Percentiles rank a stretch among this genome's conserved stretches.
These are phyloP conservation scores for Erynnis tages DNA, from an alignment of 2,888 invertebrate species.

Conservation along the genomic window DNA sequence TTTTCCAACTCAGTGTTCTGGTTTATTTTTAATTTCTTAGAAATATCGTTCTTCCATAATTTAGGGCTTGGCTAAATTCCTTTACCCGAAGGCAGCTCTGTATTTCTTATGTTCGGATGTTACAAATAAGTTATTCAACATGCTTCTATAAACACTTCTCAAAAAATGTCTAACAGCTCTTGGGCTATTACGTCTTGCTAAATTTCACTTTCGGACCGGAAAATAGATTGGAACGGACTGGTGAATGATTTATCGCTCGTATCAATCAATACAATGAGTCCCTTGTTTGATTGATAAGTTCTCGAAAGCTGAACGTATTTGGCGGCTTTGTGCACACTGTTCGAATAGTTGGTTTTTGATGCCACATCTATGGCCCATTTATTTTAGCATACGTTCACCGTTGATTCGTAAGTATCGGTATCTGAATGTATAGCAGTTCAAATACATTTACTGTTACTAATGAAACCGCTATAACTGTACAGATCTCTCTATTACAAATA, in stretches of 20 bases:
- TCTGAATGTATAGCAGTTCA: constrained; percentile 2
- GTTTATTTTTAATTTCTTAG: too few relatives aligned
- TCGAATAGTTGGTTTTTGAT: constrained; percentile 3
- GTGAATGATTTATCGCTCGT: constrained; percentile 35
- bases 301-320: constrained; percentile 16
- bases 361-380: constrained; percentile 11
- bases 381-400: constrained; percentile 19
- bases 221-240: constrained; percentile 38
- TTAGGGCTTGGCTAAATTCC: too few relatives aligned
- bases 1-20: too few relatives aligned
- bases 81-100: too few relatives aligned
- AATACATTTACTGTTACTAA: constrained; percentile 17
- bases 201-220: constrained; percentile 50
- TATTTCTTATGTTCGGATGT: too few relatives aligned
- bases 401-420: constrained; percentile 1
- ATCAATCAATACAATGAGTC: constrained; percentile 33
- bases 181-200: constrained; percentile 41
- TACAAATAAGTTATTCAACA: too few relatives aligned
- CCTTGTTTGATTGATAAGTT: constrained; percentile 27
- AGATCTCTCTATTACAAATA: not conserved
- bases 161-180: too few relatives aligned
- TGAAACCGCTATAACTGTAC: constrained; percentile 1
- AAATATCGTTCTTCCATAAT: too few relatives aligned
- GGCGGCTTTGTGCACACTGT: constrained; percentile 8
- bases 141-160: too few relatives aligned